Evolutionary conservation across 2,113 vertebrate species (phyloP), one percentile per base, ranked within the genome.

Genomic region (Chascanopsetta lugubris): DNA sequence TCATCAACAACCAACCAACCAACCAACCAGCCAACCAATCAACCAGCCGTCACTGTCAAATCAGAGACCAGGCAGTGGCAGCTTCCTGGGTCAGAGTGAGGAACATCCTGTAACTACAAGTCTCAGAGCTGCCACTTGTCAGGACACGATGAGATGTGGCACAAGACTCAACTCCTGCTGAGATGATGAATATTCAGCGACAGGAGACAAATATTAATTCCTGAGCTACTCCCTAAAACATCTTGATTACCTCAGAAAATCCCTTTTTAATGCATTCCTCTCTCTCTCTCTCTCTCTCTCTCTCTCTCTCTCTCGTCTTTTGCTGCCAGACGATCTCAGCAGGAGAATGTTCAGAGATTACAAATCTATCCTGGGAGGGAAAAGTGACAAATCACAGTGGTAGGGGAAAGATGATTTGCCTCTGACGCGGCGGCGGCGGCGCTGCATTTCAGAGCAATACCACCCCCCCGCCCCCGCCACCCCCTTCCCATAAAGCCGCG

Each of bases 401-500:
- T 25, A 45, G 55, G n/a, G 17, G 50, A 38, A 42, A 68, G 26
- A 42, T 27, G 11, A 56, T 55, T 21, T 24, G 48, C 42, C 2
- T 29, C 36, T 17, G 7, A 7, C 17, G 15, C 17, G 5, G 22
- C n/a, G n/a, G n/a, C n/a, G n/a, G n/a, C n/a, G n/a, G n/a, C n/a
- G 55, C 8, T 54, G 58, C 26, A 50, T 60, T 61, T 65, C 38
- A 55, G 30, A 63, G 56, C 36, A 62, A 48, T 29, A 51, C n/a
- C 26, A 61, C 22, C 27, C n/a, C n/a, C n/a, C n/a, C n/a, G n/a
- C n/a, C n/a, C n/a, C n/a, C n/a, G n/a, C n/a, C n/a, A n/a, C n/a
- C n/a, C n/a, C 17, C 61, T 47, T 50, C 12, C 42, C 69, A 46
- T 68, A 58, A 82, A 68, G 64, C 48, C 30, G 67, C 65, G 48